Conservation (phyloP, 1,140 invertebrate genomes). For the Aplysia californica region DNA sequence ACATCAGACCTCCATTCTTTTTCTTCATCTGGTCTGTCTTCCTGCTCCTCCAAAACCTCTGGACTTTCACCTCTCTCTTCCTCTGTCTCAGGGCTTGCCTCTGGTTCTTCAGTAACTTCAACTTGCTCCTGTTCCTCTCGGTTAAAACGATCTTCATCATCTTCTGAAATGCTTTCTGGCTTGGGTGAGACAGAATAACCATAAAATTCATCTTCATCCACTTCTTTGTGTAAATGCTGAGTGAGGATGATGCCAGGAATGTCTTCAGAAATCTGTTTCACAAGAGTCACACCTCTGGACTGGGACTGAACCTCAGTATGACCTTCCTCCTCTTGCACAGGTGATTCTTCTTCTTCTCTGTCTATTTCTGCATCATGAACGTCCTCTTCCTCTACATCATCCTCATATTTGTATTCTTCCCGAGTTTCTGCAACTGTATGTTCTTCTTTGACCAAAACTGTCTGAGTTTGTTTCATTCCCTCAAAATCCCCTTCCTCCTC, state of each 20-base stretch:
- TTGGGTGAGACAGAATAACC: conserved; percentile 54
- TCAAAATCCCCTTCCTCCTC: no score
- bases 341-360: conserved; percentile 27
- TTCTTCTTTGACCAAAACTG: no score
- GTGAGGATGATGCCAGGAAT: conserved; percentile 80
- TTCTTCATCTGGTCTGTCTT: conserved; percentile 1
- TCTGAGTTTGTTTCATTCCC: no score
- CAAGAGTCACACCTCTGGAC: conserved; percentile 18
- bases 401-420: conserved; percentile 28
- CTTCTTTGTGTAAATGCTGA: conserved; percentile 74
- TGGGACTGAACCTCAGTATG: conserved; percentile 2
- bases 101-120: background rate
- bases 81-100: conserved; percentile 25
- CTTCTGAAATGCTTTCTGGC: conserved; percentile 16
- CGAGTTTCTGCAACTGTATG: background rate
- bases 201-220: conserved; percentile 60
- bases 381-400: conserved; percentile 28
- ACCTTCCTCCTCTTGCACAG: conserved; percentile 22
- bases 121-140: background rate
- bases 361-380: no score
- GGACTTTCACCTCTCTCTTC: conserved; percentile 41
- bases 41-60: conserved; percentile 37
- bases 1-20: conserved; percentile 21
- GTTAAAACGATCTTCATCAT: conserved; percentile 5
- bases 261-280: conserved; percentile 67